These are phyloP conservation scores for Pempheris klunzingeri DNA, from an alignment of 2,797 vertebrate species.

Conservation along the genomic window DNA sequence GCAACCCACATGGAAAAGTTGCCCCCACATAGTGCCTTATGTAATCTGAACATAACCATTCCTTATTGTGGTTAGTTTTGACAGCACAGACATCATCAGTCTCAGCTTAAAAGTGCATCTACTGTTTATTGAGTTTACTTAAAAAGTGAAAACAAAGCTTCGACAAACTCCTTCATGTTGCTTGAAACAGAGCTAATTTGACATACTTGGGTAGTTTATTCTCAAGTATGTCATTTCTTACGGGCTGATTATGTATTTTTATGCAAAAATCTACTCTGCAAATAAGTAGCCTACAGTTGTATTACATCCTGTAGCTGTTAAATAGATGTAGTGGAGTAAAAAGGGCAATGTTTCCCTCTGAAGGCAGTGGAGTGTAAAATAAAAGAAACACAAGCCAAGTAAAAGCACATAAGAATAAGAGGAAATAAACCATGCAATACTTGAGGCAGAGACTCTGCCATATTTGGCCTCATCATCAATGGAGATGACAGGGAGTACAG, in stretches of 20 bases:
- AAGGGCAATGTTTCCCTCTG: background rate
- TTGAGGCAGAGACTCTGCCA: too few relatives aligned
- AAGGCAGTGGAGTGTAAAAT: background rate
- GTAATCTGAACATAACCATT: too few relatives aligned
- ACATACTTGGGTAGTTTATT: background rate
- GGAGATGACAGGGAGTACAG: too few relatives aligned
- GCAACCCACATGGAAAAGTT: too few relatives aligned
- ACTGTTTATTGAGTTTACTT: background rate
- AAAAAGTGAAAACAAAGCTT: background rate
- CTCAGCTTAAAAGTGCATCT: background rate
- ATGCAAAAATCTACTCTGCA: background rate
- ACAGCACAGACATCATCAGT: background rate
- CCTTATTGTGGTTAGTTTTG: background rate
- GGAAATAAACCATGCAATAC: accelerated
- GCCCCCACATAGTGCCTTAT: too few relatives aligned
- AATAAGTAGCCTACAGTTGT: background rate
- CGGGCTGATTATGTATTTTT: background rate
- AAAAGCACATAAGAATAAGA: background rate
- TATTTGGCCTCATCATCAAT: too few relatives aligned
- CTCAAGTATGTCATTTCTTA: background rate
- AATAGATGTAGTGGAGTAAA: background rate
- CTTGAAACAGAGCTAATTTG: background rate
- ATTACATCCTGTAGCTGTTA: background rate
- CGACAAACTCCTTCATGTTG: background rate
- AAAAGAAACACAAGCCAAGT: background rate